Conservation (phyloP, 2,888 invertebrate genomes). For the Himalopsyche anomala region DNA sequence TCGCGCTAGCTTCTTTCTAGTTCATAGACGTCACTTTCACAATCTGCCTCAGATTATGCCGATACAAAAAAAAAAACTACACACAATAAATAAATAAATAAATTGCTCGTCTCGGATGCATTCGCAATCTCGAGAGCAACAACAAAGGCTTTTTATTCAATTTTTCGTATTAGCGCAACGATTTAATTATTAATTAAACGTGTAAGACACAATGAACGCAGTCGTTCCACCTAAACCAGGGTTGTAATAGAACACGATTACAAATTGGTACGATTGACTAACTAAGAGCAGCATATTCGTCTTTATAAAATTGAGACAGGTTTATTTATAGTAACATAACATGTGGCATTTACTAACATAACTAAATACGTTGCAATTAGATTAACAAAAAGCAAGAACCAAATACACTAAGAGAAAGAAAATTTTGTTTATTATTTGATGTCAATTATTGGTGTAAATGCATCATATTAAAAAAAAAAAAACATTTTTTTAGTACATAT, state of each 20-base stretch:
- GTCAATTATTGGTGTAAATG: too few relatives aligned
- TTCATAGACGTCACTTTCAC: slow-evolving; percentile 38
- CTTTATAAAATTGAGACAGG: too few relatives aligned
- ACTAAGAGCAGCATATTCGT: too few relatives aligned
- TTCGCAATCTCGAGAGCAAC: background rate
- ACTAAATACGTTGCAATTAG: too few relatives aligned
- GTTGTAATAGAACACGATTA: background rate
- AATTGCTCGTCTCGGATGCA: slow-evolving; percentile 2
- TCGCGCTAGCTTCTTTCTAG: slow-evolving; percentile 22
- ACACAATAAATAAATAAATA: slow-evolving; percentile 6
- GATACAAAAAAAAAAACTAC: background rate
- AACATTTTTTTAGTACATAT: too few relatives aligned
- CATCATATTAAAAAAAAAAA: too few relatives aligned
- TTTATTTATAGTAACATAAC: too few relatives aligned
- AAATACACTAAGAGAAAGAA: too few relatives aligned
- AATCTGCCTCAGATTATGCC: slow-evolving; percentile 24
- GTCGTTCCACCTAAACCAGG: background rate
- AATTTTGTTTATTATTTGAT: too few relatives aligned
- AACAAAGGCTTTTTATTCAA: slow-evolving; percentile 4
- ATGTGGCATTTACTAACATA: too few relatives aligned
- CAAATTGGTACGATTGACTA: too few relatives aligned
- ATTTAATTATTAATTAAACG: background rate
- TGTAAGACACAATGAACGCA: background rate
- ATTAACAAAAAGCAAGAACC: too few relatives aligned
- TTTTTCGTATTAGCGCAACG: background rate